Base-by-base conservation (phyloP, 1,140 invertebrate genomes). In the Muscidifurax raptorellus region DNA sequence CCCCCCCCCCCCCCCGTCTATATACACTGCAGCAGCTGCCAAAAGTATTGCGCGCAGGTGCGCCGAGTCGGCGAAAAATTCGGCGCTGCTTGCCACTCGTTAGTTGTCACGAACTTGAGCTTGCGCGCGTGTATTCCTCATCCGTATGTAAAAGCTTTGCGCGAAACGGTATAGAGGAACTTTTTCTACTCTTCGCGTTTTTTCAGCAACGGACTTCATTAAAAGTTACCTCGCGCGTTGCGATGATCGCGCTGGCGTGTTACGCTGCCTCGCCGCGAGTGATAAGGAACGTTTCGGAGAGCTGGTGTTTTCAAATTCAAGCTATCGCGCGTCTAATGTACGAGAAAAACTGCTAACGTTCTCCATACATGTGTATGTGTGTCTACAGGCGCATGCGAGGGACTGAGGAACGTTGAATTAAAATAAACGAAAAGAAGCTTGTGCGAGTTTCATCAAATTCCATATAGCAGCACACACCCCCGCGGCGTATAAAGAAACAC, bases 1-100 rank as follows among this genome's bases (percentile, higher is more conserved):
- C 44, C 44, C 2, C 7, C 13, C 12, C 7, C 15, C 1, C 13
- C 7, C 1, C 44, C 5, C 15, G 13, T 47, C n/a, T 32, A 32
- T 32, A 32, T 32, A 32, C 2, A 6, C 5, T 2, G 32, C 2
- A 2, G 82, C 86, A 88, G 83, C 90, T 91, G 90, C 88, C 90
- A 91, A 90, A 91, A 91, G 90, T 90, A 90, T 90, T 89, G 88
- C 88, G 66, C 66, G 76, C 77, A 59, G 52, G 22, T 59, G 52
- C 22, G 22, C 52, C 52, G 79, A 88, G 88, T 85, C 84, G 84
- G 66, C 85, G 79, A 86, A 87, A 69, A 69, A 85, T 81, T 85
- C 77, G 79, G 27, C 75, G 75, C 47, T 7, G 36, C 36, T 7
- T 7, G 32, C 7, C 36, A 18, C 52, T 59, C 52, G 52, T 59